A percentile compares a stretch with the other conserved stretches of the same genome.
Conservation (phyloP, 2,888 invertebrate genomes). For the Temnothorax unifasciatus region DNA sequence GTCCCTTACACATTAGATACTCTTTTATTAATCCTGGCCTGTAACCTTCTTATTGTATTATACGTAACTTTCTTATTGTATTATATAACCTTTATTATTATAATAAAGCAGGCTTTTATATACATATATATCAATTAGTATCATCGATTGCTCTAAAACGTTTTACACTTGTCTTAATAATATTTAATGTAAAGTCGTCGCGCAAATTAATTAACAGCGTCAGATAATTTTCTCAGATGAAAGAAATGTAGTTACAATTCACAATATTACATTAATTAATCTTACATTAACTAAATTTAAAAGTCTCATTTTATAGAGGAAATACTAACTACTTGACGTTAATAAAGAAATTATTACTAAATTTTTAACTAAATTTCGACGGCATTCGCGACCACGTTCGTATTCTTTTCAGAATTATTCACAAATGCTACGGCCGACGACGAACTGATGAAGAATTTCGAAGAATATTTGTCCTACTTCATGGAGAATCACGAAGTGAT, state of each 20-base stretch:
- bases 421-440: background rate
- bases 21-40: too few species aligned
- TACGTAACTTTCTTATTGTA: too few species aligned
- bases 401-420: slow-evolving; percentile 54
- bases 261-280: slow-evolving; percentile 32
- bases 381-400: background rate
- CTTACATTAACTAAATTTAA: slow-evolving; percentile 15
- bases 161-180: slow-evolving; percentile 13
- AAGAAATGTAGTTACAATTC: slow-evolving; percentile 1
- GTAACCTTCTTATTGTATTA: too few species aligned
- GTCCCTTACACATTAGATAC: too few species aligned
- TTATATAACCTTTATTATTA: too few species aligned
- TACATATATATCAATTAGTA: too few species aligned
- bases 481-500: slow-evolving; percentile 67
- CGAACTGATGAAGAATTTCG: slow-evolving; percentile 69
- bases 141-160: too few species aligned
- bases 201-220: slow-evolving; percentile 44
- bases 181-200: slow-evolving; percentile 29
- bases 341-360: slow-evolving; percentile 7
- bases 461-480: slow-evolving; percentile 44
- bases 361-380: slow-evolving; percentile 10
- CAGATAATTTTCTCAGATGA: slow-evolving; percentile 1
- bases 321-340: background rate
- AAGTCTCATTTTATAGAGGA: background rate
- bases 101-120: too few species aligned